A percentile compares a stretch with the other conserved stretches of the same genome.
These are phyloP conservation scores for Dendropsophus ebraccatus DNA, from an alignment of 2,113 vertebrate genomes.

Conservation along the genomic window DNA sequence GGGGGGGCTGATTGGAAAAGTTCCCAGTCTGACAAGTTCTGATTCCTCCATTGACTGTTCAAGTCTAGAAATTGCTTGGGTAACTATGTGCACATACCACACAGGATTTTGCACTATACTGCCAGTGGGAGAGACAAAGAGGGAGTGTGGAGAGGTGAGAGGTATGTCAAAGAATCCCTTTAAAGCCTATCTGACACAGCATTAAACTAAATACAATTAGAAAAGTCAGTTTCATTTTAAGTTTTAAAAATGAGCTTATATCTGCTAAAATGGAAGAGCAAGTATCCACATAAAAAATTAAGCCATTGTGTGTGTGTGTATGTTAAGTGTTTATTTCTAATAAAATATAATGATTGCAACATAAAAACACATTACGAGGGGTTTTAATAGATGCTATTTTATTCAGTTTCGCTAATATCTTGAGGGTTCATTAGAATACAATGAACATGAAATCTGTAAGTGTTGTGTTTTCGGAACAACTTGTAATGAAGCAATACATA, in stretches of 20 bases:
- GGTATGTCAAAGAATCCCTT: too few relatives aligned
- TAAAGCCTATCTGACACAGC: neutral
- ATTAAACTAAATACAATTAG: neutral
- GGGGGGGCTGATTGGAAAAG: too few relatives aligned
- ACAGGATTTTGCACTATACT: too few relatives aligned
- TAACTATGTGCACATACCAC: too few relatives aligned
- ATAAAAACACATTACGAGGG: neutral
- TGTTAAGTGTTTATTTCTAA: constrained; percentile 12
- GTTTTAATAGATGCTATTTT: neutral
- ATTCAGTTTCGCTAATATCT: constrained; percentile 21
- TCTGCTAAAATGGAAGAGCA: neutral
- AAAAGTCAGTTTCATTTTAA: neutral
- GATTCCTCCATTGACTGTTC: too few relatives aligned
- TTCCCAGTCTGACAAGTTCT: too few relatives aligned
- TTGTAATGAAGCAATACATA: constrained; percentile 8
- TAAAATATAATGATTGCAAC: constrained; percentile 24
- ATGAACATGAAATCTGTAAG: neutral
- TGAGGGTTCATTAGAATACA: constrained; percentile 15
- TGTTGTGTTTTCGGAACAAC: neutral
- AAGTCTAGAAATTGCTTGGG: too few relatives aligned
- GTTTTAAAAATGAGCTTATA: neutral
- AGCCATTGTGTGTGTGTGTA: neutral
- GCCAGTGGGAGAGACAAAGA: too few relatives aligned
- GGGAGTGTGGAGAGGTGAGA: too few relatives aligned
- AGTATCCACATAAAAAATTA: neutral